These are phyloP conservation scores for Pachliopta kotzebuea DNA, from an alignment of 2,888 invertebrate genomes.

Conservation along the genomic window DNA sequence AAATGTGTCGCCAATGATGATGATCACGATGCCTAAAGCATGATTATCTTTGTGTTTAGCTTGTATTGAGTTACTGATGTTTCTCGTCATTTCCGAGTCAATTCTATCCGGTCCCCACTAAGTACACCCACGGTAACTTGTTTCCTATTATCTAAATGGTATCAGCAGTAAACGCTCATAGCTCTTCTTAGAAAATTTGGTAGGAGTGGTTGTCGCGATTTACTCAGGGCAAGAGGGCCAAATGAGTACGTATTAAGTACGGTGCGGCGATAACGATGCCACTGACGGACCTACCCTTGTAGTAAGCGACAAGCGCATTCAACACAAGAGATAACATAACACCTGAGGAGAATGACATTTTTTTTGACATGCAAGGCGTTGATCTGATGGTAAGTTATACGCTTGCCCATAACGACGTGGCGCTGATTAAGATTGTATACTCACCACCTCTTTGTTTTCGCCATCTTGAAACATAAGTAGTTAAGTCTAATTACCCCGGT, in stretches of 20 bases:
- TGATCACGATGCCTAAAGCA: too few relatives aligned
- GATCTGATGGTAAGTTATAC: too few relatives aligned
- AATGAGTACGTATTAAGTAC: conserved; percentile 20
- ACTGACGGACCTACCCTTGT: conserved; percentile 3
- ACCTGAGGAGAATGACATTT: too few relatives aligned
- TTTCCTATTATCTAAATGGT: not conserved
- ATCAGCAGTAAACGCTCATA: conserved; percentile 10
- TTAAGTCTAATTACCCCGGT: too few relatives aligned
- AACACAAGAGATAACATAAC: not conserved
- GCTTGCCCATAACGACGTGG: too few relatives aligned
- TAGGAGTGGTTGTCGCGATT: conserved; percentile 8
- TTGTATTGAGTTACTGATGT: not conserved
- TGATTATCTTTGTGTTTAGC: too few relatives aligned
- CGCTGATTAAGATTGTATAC: too few relatives aligned
- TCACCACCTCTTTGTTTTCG: too few relatives aligned
- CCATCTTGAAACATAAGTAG: too few relatives aligned
- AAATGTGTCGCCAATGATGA: too few relatives aligned
- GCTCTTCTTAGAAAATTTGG: conserved; percentile 12
- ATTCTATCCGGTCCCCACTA: not conserved
- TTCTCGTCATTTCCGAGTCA: not conserved
- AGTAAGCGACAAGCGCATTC: not conserved
- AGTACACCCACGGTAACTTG: not conserved
- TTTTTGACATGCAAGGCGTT: too few relatives aligned
- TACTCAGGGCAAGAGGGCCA: conserved; percentile 14
- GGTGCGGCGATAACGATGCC: conserved; percentile 16